Percentiles rank a stretch among this genome's conserved stretches.
Evolutionary conservation across 2,888 invertebrate genomes (phyloP).

Genomic region (Caenorhabditis afra): DNA sequence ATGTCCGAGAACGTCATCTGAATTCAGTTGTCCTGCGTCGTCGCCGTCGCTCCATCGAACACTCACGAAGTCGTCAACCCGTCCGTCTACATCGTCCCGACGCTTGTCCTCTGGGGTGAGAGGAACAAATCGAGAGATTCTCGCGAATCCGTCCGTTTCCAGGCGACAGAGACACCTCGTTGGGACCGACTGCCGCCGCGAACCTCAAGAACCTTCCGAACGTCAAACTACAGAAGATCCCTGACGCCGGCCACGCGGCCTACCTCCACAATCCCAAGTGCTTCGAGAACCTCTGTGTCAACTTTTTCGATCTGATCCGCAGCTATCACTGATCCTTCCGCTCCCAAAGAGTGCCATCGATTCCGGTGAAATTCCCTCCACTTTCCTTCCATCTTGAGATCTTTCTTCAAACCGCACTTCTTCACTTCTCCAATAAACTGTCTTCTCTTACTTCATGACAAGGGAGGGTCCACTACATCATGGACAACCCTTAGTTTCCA

Average conservation of each 20-base stretch:
- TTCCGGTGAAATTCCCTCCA: conserved; percentile 40
- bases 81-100: conserved; percentile 58
- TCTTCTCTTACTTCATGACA: conserved; percentile 15
- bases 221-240: conserved; percentile 60
- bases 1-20: too few relatives aligned
- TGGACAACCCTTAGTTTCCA: too few relatives aligned
- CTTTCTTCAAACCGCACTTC: conserved; percentile 16
- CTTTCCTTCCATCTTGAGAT: conserved; percentile 9
- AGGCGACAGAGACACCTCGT: conserved; percentile 67
- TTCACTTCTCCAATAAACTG: conserved; percentile 1
- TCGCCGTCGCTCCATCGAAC: conserved; percentile 69
- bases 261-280: conserved; percentile 69
- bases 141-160: conserved; percentile 9
- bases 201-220: conserved; percentile 66
- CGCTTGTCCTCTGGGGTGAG: conserved; percentile 69
- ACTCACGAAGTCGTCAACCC: conserved; percentile 67
- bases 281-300: conserved; percentile 66
- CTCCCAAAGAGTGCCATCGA: conserved; percentile 25
- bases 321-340: conserved; percentile 59
- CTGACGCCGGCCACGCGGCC: conserved; percentile 68
- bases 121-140: too few relatives aligned
- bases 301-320: conserved; percentile 71
- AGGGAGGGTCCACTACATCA: too few relatives aligned
- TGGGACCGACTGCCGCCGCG: conserved; percentile 69
- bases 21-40: conserved; percentile 63